Conservation (phyloP, 1,140 invertebrate species). For the Aphaenogaster rudis region DNA sequence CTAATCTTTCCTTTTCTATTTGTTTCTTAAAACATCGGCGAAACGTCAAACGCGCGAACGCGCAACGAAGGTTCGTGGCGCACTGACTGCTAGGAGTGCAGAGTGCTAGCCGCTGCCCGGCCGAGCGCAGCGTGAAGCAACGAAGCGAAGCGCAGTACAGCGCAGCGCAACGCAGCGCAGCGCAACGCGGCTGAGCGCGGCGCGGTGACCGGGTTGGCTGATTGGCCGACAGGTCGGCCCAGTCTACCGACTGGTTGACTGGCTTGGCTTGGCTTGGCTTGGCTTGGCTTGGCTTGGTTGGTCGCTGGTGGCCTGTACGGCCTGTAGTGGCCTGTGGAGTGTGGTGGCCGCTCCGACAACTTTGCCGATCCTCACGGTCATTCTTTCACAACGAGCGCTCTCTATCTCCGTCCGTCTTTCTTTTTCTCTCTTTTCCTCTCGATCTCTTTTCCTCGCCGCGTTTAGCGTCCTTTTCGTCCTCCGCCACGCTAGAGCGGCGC, state of each 20-base stretch:
- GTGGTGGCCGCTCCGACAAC: constrained; percentile 45
- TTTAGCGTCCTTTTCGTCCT: constrained; percentile 20
- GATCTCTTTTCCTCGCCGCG: background rate
- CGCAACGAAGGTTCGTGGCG: constrained; percentile 23
- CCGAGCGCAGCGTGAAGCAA: background rate
- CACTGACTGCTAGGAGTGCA: constrained; percentile 47
- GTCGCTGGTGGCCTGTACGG: no score
- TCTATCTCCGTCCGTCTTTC: background rate
- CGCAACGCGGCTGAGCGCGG: constrained; percentile 36
- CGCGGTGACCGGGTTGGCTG: constrained; percentile 66
- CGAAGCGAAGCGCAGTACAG: background rate
- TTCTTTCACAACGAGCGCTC: constrained; percentile 54
- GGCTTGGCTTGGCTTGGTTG: no score
- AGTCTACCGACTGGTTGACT: no score
- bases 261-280: no score
- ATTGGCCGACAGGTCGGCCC: constrained; percentile 65
- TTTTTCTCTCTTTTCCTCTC: background rate
- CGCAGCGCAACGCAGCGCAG: constrained; percentile 41
- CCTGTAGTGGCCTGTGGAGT: no score
- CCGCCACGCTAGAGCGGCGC: background rate
- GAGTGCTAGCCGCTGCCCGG: background rate
- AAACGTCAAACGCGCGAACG: background rate
- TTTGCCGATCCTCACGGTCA: constrained; percentile 68
- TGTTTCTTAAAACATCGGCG: background rate
- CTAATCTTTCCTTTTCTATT: background rate